These are phyloP conservation scores for Papilio elwesi DNA, from an alignment of 2,888 invertebrate species.

Conservation along the genomic window DNA sequence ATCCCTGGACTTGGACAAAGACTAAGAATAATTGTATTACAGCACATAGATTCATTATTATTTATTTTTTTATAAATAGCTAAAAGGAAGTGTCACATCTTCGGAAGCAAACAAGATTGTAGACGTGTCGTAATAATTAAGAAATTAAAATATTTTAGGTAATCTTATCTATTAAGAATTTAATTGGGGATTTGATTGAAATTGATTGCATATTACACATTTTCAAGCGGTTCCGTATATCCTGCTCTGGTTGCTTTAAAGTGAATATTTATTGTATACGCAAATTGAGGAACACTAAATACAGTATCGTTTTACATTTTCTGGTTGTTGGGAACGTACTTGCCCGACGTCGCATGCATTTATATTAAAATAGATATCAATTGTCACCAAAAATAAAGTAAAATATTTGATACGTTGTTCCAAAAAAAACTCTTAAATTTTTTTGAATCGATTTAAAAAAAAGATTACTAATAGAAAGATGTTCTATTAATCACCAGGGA, in stretches of 20 bases:
- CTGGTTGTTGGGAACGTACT: too few species aligned
- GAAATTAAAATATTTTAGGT: background rate
- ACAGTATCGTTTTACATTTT: too few species aligned
- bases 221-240: background rate
- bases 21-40: slow-evolving; percentile 2
- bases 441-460: too few species aligned
- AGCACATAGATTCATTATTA: background rate
- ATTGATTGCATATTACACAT: background rate
- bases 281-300: too few species aligned
- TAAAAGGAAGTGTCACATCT: background rate
- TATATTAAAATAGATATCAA: too few species aligned
- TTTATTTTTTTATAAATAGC: background rate
- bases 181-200: background rate
- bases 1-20: background rate
- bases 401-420: too few species aligned
- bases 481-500: too few species aligned
- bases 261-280: background rate
- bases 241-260: background rate
- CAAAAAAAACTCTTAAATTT: too few species aligned
- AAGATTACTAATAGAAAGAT: too few species aligned
- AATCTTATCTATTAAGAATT: background rate
- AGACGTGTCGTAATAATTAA: background rate
- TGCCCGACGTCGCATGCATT: too few species aligned
- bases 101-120: background rate
- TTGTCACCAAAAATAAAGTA: too few species aligned